phyloP scores from a whole-genome alignment of 2,888 invertebrate genomes.

The Phyllotreta striolata region DNA sequence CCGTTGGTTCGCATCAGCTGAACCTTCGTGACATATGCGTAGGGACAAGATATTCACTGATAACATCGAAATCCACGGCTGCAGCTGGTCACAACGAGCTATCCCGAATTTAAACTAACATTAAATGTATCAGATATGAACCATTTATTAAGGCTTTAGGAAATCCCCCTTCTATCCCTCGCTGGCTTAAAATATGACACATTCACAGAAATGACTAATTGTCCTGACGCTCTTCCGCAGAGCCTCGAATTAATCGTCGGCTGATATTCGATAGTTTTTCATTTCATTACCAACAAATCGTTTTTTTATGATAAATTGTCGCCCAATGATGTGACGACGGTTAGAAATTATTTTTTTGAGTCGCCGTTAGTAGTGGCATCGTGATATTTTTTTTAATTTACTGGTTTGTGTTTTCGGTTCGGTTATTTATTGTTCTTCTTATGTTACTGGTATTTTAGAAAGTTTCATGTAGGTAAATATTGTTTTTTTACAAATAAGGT shows the following conservation, averaged over 20 bases:
- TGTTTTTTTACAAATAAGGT: no score
- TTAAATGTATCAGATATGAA: constrained; percentile 55
- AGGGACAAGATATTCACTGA: constrained; percentile 56
- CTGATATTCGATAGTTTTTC: constrained; percentile 33
- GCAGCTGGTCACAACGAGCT: constrained; percentile 57
- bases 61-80: constrained; percentile 53
- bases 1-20: constrained; percentile 22
- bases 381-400: constrained; percentile 8
- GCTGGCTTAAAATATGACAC: constrained; percentile 40
- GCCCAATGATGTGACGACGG: constrained; percentile 1
- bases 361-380: constrained; percentile 8
- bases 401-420: neutral
- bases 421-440: neutral
- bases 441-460: no score
- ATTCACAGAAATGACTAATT: constrained; percentile 49
- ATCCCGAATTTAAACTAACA: constrained; percentile 58
- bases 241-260: constrained; percentile 47
- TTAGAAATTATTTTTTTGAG: constrained; percentile 8
- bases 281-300: constrained; percentile 8
- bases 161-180: constrained; percentile 30
- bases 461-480: no score
- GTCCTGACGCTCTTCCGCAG: constrained; percentile 34
- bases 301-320: constrained; percentile 23
- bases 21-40: constrained; percentile 54
- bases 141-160: constrained; percentile 46